phyloP scores from a whole-genome alignment of 1,140 invertebrate genomes.

The Aphelinus atriplicis region DNA sequence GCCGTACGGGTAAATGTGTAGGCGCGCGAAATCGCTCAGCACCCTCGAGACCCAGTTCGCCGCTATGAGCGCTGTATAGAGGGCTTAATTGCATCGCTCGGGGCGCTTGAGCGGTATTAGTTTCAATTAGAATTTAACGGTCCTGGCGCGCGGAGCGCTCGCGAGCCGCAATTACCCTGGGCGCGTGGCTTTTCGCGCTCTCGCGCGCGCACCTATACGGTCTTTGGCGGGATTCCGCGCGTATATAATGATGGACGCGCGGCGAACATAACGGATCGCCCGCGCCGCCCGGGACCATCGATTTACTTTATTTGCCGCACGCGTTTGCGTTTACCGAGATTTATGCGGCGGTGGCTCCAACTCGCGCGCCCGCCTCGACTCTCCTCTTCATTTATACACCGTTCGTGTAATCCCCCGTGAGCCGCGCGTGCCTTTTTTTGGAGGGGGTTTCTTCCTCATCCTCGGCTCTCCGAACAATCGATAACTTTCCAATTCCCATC shows the following conservation, averaged over 20 bases:
- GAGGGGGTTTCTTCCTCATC: background rate
- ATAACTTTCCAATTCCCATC: conserved; percentile 9
- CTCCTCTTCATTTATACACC: background rate
- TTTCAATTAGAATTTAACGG: conserved; percentile 37
- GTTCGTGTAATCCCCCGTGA: no score
- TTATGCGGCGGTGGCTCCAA: background rate
- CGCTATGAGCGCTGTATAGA: background rate
- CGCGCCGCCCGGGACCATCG: background rate
- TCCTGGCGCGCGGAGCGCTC: background rate
- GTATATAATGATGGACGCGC: conserved; percentile 6
- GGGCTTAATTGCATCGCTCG: conserved; percentile 12
- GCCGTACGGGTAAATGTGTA: no score
- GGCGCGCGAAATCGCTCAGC: no score
- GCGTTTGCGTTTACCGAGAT: background rate
- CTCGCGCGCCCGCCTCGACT: background rate
- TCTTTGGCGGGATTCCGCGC: background rate
- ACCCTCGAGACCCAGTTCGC: conserved; percentile 2
- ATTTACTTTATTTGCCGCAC: conserved; percentile 14
- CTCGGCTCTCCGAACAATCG: background rate
- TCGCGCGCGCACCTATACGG: no score
- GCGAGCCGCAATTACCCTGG: conserved; percentile 19
- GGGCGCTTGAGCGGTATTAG: background rate
- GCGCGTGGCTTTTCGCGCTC: conserved; percentile 23
- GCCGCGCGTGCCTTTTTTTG: background rate
- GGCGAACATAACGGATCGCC: conserved; percentile 6